Evolutionary conservation across 2,797 vertebrate genomes (phyloP), one percentile per base, ranked within the genome.

Genomic region (Clamator glandarius): DNA sequence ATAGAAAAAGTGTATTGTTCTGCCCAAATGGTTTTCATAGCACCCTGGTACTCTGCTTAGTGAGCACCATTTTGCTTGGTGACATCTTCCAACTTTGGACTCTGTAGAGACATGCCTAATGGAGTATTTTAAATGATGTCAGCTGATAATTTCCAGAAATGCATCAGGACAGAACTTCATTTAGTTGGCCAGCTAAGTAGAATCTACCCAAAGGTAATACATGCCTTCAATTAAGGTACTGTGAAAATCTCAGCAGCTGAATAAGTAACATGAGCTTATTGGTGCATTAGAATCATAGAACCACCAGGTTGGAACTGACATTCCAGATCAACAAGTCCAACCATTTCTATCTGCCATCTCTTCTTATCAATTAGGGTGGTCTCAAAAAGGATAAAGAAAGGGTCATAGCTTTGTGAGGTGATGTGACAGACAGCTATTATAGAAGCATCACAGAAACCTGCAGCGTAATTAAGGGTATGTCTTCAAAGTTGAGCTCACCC

Each of bases 321-420:
- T 39, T 12, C 12, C 12, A 12, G 39, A 39, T 39, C n/a, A n/a
- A n/a, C 12, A 12, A 39, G 39, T 39, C 39, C 39, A 39, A 39
- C 39, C 39, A 39, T 39, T 39, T 39, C 39, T 39, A 39, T 39
- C 11, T 1, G 24, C 72, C 82, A 66, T 55, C 35, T 92, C 64
- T 52, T 88, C 59, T 78, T 35, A 59, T 10, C 66, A 81, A 46
- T 87, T 91, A 89, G 44, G 0, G 0, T 46, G 9, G 62, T 69
- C 74, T 87, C 79, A 81, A 83, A 93, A 83, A 69, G 35, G n/a
- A 79, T 58, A 86, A 86, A 62, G 55, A 70, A 87, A 75, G 92
- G 42, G 86, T 46, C 55, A 87, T 10, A 84, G 69, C 25, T 89
- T 80, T 87, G 52, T 61, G 41, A 70, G n/a, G 63, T 72, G 39